Evolutionary conservation across 2,888 invertebrate genomes (phyloP).

Genomic region (Tipula confusa): DNA sequence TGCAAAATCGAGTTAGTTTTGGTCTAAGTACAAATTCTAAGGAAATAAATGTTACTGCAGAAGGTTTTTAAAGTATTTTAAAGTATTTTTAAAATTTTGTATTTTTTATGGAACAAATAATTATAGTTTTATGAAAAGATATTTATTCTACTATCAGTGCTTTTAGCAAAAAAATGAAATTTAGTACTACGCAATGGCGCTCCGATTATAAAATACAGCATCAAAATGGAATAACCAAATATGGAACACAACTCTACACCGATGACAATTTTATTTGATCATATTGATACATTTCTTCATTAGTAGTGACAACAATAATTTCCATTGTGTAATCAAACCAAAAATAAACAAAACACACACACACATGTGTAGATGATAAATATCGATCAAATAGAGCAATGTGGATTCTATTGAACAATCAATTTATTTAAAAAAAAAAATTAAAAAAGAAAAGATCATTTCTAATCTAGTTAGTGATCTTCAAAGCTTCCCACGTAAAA

Average conservation of each 20-base stretch:
- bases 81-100: no score
- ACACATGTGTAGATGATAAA: neutral
- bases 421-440: neutral
- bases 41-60: no score
- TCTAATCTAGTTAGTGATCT: slow-evolving; percentile 20
- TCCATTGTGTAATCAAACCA: neutral
- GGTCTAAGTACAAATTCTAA: no score
- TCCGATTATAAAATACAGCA: neutral
- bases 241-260: neutral
- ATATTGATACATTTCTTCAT: neutral
- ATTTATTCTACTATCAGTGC: no score
- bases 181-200: no score
- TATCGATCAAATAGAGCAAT: neutral
- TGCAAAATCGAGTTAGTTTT: no score
- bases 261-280: neutral
- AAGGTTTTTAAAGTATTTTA: no score
- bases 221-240: neutral
- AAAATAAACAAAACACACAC: neutral
- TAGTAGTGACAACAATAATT: neutral
- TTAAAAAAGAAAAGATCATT: neutral
- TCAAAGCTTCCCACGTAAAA: neutral
- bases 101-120: no score
- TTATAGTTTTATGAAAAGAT: no score
- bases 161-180: no score
- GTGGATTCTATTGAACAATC: neutral